phyloP scores from a whole-genome alignment of 2,113 vertebrate genomes.

The Nesoenas mayeri region DNA sequence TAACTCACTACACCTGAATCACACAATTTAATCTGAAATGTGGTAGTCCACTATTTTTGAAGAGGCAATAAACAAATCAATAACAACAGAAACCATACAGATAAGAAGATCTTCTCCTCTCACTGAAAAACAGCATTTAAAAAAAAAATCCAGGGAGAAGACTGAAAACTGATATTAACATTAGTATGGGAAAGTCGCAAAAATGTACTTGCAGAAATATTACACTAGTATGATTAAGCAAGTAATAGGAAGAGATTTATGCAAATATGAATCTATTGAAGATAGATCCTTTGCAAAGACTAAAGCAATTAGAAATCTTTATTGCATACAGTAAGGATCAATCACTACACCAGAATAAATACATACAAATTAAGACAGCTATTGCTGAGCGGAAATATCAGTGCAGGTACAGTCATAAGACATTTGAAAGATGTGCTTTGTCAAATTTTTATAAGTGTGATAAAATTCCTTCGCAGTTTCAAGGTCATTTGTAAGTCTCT shows the following conservation, averaged over 20 bases:
- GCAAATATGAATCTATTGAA: background rate
- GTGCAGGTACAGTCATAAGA: background rate
- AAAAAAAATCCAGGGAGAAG: background rate
- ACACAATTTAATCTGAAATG: background rate
- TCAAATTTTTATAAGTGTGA: background rate
- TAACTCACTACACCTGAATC: background rate
- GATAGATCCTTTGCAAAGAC: rapidly evolving
- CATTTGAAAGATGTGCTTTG: background rate
- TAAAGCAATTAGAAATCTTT: background rate
- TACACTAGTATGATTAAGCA: background rate
- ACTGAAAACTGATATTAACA: background rate
- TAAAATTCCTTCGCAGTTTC: background rate
- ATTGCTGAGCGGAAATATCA: background rate
- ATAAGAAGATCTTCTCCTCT: background rate
- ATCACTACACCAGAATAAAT: background rate
- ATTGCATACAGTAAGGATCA: background rate
- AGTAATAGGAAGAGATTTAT: background rate
- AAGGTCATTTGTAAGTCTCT: background rate
- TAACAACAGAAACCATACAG: background rate
- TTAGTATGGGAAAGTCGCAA: background rate
- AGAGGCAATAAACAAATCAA: background rate
- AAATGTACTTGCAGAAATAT: background rate
- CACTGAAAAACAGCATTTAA: background rate
- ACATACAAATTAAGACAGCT: background rate
- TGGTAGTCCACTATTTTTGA: background rate